These are phyloP conservation scores for Caenorhabditis sp. DNA, from an alignment of 2,888 invertebrate species.

Conservation along the genomic window DNA sequence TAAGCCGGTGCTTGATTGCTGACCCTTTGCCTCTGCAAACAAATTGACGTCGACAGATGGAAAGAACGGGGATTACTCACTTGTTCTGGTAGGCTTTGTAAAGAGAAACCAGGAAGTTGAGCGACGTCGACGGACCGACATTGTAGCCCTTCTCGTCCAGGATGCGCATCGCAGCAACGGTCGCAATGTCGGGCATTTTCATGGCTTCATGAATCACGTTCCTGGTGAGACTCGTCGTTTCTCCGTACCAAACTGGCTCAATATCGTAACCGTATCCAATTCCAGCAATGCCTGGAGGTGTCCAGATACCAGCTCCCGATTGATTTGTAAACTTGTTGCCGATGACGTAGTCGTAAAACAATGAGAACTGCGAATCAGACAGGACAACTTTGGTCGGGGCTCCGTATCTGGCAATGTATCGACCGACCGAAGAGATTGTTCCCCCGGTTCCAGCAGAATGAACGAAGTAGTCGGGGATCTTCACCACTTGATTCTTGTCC, in stretches of 20 bases:
- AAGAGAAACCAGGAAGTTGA: conserved; percentile 74
- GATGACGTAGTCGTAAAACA: conserved; percentile 78
- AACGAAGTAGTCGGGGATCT: conserved; percentile 74
- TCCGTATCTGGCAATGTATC: conserved; percentile 75
- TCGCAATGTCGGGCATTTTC: conserved; percentile 79
- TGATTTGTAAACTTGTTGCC: conserved; percentile 73
- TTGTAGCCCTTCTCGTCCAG: conserved; percentile 65
- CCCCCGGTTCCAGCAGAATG: conserved; percentile 79
- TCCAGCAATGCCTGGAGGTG: conserved; percentile 76
- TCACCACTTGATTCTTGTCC: conserved; percentile 40
- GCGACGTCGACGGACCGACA: conserved; percentile 70
- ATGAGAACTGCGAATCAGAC: conserved; percentile 76
- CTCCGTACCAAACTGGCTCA: conserved; percentile 68
- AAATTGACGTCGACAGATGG: conserved; percentile 13
- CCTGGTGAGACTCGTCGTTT: conserved; percentile 74
- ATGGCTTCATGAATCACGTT: conserved; percentile 76
- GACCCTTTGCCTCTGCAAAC: conserved; percentile 36
- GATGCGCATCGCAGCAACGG: conserved; percentile 74
- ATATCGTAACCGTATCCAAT: conserved; percentile 78
- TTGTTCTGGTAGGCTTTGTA: conserved; percentile 65
- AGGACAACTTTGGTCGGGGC: conserved; percentile 74
- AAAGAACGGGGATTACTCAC: conserved; percentile 29
- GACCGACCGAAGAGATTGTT: conserved; percentile 78
- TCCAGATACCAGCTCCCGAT: conserved; percentile 73
- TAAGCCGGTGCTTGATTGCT: conserved; percentile 49